Evolutionary conservation across 2,113 vertebrate species (phyloP).

Genomic region (Phyllostomus discolor): DNA sequence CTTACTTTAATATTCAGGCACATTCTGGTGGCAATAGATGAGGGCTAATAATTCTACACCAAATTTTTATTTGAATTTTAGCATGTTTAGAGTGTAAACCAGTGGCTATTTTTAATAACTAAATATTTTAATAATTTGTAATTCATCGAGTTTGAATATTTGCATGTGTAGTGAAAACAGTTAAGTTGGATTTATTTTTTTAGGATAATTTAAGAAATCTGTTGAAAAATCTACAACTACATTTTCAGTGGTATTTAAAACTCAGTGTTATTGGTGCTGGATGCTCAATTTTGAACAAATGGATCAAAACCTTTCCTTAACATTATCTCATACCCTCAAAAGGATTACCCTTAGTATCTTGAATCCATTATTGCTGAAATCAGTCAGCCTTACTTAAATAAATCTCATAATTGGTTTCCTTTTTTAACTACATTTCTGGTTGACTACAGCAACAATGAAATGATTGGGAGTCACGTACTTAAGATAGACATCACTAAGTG

Average conservation of each 20-base stretch:
- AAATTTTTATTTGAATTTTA: constrained; percentile 16
- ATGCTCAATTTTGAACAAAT: background rate
- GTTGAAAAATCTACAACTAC: background rate
- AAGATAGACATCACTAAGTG: constrained; percentile 59
- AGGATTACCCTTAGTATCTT: constrained; percentile 5
- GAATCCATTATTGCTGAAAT: constrained; percentile 43
- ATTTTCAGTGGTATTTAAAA: constrained; percentile 10
- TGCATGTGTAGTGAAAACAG: background rate
- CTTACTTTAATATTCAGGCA: background rate
- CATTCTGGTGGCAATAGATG: background rate
- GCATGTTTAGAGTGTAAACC: background rate
- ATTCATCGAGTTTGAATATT: background rate
- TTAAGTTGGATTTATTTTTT: background rate
- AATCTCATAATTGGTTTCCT: constrained; percentile 44
- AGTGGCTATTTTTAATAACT: background rate
- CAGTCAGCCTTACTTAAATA: constrained; percentile 47
- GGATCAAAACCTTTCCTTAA: background rate
- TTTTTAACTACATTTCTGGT: constrained; percentile 47
- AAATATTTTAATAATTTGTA: background rate
- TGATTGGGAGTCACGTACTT: constrained; percentile 46
- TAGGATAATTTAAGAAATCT: background rate
- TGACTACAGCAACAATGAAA: constrained; percentile 49
- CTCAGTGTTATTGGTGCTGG: constrained; percentile 6
- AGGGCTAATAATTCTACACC: background rate
- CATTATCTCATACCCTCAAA: background rate